A percentile compares a stretch with the other conserved stretches of the same genome.
Evolutionary conservation across 2,113 vertebrate genomes (phyloP).

Genomic region (Anser brachyrhynchus): DNA sequence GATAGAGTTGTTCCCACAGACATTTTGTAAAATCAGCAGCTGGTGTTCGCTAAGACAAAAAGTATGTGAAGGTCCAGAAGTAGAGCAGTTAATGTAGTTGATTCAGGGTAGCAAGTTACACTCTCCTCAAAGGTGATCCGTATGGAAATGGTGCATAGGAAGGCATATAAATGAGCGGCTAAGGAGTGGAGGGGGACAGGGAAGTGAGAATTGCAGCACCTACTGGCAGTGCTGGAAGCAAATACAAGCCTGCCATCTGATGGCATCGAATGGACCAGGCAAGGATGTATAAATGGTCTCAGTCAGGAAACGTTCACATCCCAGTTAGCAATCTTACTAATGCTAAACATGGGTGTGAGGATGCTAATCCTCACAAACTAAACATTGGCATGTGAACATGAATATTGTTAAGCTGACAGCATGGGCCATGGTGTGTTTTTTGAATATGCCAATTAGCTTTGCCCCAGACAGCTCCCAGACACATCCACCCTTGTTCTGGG

Average conservation of each 20-base stretch:
- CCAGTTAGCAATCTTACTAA: not conserved
- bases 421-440: not conserved
- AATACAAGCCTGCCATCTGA: slow-evolving; percentile 71
- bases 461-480: not conserved
- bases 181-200: not conserved
- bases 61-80: not conserved
- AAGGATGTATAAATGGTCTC: not conserved
- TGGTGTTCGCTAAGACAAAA: not conserved
- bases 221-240: slow-evolving; percentile 26
- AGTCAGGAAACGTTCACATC: not conserved
- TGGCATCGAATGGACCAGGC: slow-evolving; percentile 19
- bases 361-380: not conserved
- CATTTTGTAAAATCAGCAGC: not conserved
- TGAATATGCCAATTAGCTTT: not conserved
- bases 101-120: not conserved
- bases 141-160: not conserved
- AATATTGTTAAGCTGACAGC: not conserved
- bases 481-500: not conserved
- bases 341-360: not conserved
- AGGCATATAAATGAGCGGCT: not conserved
- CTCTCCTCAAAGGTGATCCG: not conserved
- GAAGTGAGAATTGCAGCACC: not conserved
- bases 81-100: not conserved
- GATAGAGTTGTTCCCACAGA: not conserved
- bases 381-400: not conserved